phyloP scores from a whole-genome alignment of 1,140 invertebrate species.

The Semibalanus balanoides region DNA sequence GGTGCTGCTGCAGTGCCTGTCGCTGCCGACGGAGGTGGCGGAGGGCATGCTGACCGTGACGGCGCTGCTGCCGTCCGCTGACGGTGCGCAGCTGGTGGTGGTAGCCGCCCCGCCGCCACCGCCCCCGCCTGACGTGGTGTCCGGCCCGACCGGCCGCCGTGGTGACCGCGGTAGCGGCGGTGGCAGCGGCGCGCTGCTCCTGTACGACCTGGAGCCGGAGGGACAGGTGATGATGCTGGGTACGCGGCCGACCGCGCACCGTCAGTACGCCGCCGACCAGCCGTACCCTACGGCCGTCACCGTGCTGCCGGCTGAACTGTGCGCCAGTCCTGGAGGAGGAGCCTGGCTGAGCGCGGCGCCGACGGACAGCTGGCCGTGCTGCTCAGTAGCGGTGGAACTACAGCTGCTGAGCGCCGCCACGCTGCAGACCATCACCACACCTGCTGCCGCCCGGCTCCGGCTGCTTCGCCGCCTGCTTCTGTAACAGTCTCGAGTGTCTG shows the following conservation, averaged over 20 bases:
- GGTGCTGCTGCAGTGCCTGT: neutral
- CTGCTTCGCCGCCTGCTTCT: neutral
- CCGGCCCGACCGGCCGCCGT: too few relatives aligned
- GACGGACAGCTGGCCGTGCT: neutral
- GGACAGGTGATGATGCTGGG: neutral
- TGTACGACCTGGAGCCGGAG: neutral
- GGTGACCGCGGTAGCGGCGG: too few relatives aligned
- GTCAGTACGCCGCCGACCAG: neutral
- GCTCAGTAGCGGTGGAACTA: neutral
- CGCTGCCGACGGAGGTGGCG: neutral
- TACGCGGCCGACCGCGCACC: neutral
- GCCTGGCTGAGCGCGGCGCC: neutral
- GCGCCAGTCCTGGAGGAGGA: neutral
- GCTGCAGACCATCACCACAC: neutral
- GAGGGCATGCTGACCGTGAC: neutral
- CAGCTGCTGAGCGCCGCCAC: neutral
- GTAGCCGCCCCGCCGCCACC: neutral
- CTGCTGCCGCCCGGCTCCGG: neutral
- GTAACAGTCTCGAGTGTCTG: conserved; percentile 48
- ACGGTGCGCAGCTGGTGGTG: neutral
- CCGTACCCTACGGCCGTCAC: neutral
- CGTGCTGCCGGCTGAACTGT: neutral
- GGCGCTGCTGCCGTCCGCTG: neutral
- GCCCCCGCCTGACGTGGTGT: neutral
- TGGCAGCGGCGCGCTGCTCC: neutral